phyloP scores from a whole-genome alignment of 2,113 vertebrate species.

The Nesogale talazaci region DNA sequence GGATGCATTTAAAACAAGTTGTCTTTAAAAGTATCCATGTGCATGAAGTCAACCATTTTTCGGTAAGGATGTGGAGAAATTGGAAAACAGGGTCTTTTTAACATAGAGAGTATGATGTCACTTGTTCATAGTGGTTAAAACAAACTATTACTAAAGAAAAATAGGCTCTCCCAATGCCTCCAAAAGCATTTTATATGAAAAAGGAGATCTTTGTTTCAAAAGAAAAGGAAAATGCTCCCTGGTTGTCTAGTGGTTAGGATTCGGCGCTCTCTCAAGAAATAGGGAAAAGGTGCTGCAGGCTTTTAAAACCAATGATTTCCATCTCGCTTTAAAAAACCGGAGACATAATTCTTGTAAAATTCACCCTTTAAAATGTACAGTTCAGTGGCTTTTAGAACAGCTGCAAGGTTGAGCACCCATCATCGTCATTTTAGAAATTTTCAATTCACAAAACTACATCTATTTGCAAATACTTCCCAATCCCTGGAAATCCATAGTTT shows the following conservation, averaged over 20 bases:
- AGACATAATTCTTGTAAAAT: conserved; percentile 14
- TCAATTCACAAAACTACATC: background rate
- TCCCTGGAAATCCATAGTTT: background rate
- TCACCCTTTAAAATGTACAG: background rate
- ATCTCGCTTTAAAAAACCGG: background rate
- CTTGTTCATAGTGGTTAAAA: background rate
- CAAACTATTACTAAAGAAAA: conserved; percentile 38
- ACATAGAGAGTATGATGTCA: background rate
- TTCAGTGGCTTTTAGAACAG: background rate
- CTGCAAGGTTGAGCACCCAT: background rate
- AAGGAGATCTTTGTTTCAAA: background rate
- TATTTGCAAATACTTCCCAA: background rate
- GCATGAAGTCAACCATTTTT: background rate
- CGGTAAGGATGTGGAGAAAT: too few relatives aligned
- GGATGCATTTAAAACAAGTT: background rate
- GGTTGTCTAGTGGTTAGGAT: background rate
- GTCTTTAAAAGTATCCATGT: conserved; percentile 23
- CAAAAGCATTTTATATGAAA: conserved; percentile 18
- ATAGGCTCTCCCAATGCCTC: background rate
- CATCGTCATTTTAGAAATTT: too few relatives aligned
- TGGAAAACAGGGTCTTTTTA: background rate
- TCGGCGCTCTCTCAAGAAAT: too few relatives aligned
- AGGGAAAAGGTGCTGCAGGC: background rate
- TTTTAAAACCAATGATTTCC: conserved; percentile 36
- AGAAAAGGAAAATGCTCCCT: background rate